Evolutionary conservation across 2,888 invertebrate species (phyloP).

Genomic region (Taenaris catops): DNA sequence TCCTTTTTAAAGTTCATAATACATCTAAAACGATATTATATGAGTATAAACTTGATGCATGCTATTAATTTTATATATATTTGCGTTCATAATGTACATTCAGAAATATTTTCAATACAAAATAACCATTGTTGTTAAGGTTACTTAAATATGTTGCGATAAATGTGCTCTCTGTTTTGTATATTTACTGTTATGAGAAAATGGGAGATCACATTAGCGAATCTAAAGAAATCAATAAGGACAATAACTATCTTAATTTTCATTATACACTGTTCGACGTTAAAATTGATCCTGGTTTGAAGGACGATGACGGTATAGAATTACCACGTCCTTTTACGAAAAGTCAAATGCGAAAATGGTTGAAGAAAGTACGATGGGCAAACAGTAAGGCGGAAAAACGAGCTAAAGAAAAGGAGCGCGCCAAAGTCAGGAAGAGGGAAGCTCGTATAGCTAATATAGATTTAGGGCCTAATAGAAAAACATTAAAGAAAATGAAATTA

Average conservation of each 20-base stretch:
- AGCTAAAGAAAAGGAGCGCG: conserved; percentile 84
- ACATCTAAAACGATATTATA: too few species aligned
- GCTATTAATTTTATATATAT: too few species aligned
- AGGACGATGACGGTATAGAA: conserved; percentile 63
- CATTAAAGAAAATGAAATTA: conserved; percentile 86
- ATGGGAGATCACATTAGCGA: conserved; percentile 4
- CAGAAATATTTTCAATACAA: too few species aligned
- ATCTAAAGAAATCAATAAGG: conserved; percentile 15
- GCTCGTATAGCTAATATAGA: conserved; percentile 86
- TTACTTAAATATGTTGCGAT: too few species aligned
- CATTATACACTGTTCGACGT: conserved; percentile 62
- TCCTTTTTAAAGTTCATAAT: too few species aligned
- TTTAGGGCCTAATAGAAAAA: conserved; percentile 89
- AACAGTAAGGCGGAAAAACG: conserved; percentile 85
- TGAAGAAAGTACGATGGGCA: conserved; percentile 87
- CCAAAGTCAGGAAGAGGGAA: conserved; percentile 84
- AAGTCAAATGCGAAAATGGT: conserved; percentile 83
- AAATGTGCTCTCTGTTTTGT: too few species aligned
- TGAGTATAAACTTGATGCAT: too few species aligned
- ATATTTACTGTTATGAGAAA: neutral
- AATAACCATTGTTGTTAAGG: too few species aligned
- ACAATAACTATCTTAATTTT: conserved; percentile 30
- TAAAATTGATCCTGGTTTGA: conserved; percentile 62
- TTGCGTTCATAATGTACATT: too few species aligned
- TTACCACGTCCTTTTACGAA: conserved; percentile 76